These are phyloP conservation scores for Drosophila eohydei DNA, from an alignment of 2,888 invertebrate genomes.

Conservation along the genomic window DNA sequence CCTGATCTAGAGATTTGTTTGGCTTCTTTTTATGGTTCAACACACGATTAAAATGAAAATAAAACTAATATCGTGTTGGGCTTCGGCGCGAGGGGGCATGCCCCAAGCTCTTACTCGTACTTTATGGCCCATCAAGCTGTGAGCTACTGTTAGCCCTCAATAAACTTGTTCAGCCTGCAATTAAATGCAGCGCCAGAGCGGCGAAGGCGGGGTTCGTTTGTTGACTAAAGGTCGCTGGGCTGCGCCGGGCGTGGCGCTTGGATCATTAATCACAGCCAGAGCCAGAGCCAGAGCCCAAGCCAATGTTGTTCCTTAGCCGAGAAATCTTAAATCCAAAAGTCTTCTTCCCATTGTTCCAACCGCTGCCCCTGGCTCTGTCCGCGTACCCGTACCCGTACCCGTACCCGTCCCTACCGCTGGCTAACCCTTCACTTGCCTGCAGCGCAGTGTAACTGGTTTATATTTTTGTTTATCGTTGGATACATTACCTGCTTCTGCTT, in stretches of 20 bases:
- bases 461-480: constrained; percentile 6
- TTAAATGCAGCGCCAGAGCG: constrained; percentile 26
- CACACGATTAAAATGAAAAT: constrained; percentile 22
- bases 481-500: constrained; percentile 12
- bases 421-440: constrained; percentile 56
- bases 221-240: constrained; percentile 46
- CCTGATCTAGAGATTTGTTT: neutral
- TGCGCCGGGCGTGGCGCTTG: constrained; percentile 34
- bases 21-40: constrained; percentile 27
- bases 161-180: constrained; percentile 51
- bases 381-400: neutral
- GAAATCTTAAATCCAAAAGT: constrained; percentile 4
- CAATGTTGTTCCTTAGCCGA: constrained; percentile 35
- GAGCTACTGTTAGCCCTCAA: constrained; percentile 55
- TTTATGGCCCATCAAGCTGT: constrained; percentile 33
- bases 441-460: constrained; percentile 52
- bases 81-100: neutral
- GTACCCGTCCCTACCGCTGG: neutral
- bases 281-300: constrained; percentile 4
- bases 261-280: constrained; percentile 44
- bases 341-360: neutral
- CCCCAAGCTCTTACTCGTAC: constrained; percentile 19
- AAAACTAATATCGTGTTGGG: neutral
- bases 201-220: neutral
- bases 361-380: neutral